Evolutionary conservation across 37 sponge, comb jelly and placozoan species (phyloP).

Genomic region (Cladorhizidae sp.): DNA sequence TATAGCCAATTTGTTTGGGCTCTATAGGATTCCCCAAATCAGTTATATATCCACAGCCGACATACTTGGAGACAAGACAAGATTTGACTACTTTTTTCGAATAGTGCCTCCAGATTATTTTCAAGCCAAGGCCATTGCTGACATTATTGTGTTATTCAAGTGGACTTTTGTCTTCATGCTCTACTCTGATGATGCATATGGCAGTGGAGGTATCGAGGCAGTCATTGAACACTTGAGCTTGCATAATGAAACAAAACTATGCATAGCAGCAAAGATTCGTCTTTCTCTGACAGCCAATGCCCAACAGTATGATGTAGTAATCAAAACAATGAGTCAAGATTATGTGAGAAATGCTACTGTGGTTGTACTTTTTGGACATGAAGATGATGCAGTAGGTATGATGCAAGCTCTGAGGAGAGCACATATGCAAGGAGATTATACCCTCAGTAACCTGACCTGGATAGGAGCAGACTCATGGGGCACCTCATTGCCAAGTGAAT

Average conservation of each 20-base stretch:
- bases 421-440: too few species aligned
- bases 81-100: conserved; percentile 81
- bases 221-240: conserved; percentile 11
- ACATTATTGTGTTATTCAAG: too few species aligned
- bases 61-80: conserved; percentile 65
- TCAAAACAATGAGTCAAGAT: not conserved
- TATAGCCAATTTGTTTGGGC: too few species aligned
- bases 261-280: not conserved
- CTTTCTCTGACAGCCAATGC: not conserved
- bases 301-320: conserved; percentile 3
- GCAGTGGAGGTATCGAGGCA: too few species aligned
- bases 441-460: conserved; percentile 38
- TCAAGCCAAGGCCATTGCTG: conserved; percentile 75
- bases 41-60: conserved; percentile 66
- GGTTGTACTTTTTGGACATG: not conserved
- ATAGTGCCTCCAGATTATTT: conserved; percentile 76
- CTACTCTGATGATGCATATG: too few species aligned
- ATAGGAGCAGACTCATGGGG: conserved; percentile 84
- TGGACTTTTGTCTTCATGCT: too few species aligned
- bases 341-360: too few species aligned
- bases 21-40: too few species aligned
- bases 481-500: too few species aligned
- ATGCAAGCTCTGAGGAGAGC: too few species aligned
- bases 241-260: not conserved
- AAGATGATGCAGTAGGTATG: too few species aligned